phyloP scores from a whole-genome alignment of 2,797 vertebrate species.

The Gadopsis marmoratus region DNA sequence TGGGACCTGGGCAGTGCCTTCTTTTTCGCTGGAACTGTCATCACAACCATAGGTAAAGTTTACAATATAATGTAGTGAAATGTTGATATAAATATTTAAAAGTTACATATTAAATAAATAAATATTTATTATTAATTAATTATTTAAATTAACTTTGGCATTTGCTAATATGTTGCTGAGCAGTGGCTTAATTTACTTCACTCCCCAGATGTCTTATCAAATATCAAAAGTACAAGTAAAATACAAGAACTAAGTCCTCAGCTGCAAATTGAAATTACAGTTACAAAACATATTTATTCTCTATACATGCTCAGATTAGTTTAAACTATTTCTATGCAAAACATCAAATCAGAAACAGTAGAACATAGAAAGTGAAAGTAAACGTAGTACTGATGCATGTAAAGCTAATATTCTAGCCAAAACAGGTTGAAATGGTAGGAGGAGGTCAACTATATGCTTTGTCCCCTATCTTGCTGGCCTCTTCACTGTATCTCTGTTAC shows the following conservation, averaged over 20 bases:
- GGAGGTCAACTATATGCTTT: neutral
- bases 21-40: conserved; percentile 99
- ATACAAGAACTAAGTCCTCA: neutral
- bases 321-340: neutral
- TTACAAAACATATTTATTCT: neutral
- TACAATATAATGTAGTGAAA: no score
- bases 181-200: conserved; percentile 13
- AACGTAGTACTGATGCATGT: neutral
- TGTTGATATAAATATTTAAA: no score
- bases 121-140: no score
- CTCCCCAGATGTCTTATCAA: neutral
- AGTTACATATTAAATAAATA: no score
- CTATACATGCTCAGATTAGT: neutral
- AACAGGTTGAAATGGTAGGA: neutral
- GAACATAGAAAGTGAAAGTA: neutral
- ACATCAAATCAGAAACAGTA: neutral
- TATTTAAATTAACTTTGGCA: neutral
- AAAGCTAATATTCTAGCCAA: neutral
- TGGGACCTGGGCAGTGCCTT: conserved; percentile 99
- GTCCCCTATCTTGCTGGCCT: conserved; percentile 5
- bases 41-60: conserved; percentile 95
- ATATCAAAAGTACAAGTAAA: neutral
- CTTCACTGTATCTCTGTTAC: conserved; percentile 48
- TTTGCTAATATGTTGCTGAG: neutral
- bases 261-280: neutral